Evolutionary conservation across 2,888 invertebrate species (phyloP), one percentile per base, ranked within the genome.

Genomic region (Pollenia labialis): DNA sequence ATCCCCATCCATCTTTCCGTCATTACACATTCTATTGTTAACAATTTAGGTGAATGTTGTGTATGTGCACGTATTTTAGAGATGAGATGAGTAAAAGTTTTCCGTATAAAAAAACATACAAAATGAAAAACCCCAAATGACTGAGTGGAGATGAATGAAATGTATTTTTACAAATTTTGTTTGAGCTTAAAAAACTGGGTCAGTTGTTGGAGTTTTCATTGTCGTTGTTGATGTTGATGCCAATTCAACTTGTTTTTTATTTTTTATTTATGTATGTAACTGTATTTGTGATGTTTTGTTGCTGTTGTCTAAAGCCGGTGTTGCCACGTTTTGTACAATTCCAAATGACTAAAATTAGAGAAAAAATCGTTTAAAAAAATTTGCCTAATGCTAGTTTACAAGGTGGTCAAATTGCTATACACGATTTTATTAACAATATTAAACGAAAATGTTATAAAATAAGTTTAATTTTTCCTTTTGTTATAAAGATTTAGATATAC

Each of bases 151-250:
- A 69, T 58, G 46, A 68, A 74, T 50, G 66, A 71, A 80, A 50
- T 50, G 14, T 58, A 18, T 75, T 23, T 58, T 42, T 48, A 56
- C 54, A 54, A 64, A 48, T 66, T 50, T 60, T 68, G 12, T 58
- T 75, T 68, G 4, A 58, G 74, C n/a, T 52, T 44, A 54, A 64
- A 52, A 48, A 86, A 86, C 71, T 87, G 74, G 83, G 83, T 87
- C 81, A 84, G 12, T 32, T 76, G 44, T 64, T 71, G 69, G 32
- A 32, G 32, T 32, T 32, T 32, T 6, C 32, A 32, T 58, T 83
- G 40, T 62, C 46, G 42, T 42, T 60, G 7, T 69, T 58, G 48
- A 56, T 60, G 7, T 69, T 58, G 48, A 56, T 79, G 46, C 69
- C 69, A 60, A 50, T 50, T 58, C 16, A 56, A n/a, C 4, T 74